Conservation (phyloP, 2,113 vertebrate species). For the Piprites chloris region DNA sequence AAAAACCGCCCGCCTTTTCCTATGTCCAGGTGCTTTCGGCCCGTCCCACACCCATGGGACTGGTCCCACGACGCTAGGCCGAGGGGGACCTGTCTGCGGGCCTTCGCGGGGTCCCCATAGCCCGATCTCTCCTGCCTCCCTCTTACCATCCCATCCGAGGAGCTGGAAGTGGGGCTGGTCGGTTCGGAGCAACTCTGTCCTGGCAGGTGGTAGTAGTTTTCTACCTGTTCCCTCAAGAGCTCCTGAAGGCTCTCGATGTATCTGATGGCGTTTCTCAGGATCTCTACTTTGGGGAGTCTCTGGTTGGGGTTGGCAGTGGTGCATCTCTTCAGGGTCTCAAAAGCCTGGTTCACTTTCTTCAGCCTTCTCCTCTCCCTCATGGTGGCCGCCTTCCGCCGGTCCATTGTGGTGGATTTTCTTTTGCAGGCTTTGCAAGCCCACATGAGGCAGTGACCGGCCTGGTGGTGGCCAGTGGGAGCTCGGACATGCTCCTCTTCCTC, state of each 20-base stretch:
- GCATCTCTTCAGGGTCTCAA: constrained; percentile 91
- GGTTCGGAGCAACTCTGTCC: constrained; percentile 88
- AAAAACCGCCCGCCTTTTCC: background rate
- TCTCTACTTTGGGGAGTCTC: constrained; percentile 96
- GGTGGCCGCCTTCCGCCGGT: constrained; percentile 91
- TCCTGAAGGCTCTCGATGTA: constrained; percentile 97
- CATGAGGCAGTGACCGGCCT: constrained; percentile 92
- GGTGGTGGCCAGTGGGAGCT: constrained; percentile 86
- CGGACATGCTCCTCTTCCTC: constrained; percentile 92
- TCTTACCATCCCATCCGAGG: constrained; percentile 93
- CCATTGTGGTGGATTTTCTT: constrained; percentile 89
- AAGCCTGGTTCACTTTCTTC: constrained; percentile 97
- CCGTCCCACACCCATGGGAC: background rate
- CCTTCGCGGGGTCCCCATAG: background rate
- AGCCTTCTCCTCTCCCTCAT: constrained; percentile 94
- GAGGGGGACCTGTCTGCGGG: background rate
- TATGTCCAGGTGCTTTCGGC: background rate
- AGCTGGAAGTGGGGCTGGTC: constrained; percentile 89
- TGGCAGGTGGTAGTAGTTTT: constrained; percentile 85
- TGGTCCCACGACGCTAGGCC: background rate
- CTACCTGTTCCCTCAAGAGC: constrained; percentile 90
- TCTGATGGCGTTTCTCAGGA: constrained; percentile 94
- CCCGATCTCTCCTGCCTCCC: background rate
- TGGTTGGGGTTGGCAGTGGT: constrained; percentile 93
- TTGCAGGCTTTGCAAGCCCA: constrained; percentile 99